Base-by-base conservation (phyloP, 2,113 vertebrate species). In the Macrotis lagotis region DNA sequence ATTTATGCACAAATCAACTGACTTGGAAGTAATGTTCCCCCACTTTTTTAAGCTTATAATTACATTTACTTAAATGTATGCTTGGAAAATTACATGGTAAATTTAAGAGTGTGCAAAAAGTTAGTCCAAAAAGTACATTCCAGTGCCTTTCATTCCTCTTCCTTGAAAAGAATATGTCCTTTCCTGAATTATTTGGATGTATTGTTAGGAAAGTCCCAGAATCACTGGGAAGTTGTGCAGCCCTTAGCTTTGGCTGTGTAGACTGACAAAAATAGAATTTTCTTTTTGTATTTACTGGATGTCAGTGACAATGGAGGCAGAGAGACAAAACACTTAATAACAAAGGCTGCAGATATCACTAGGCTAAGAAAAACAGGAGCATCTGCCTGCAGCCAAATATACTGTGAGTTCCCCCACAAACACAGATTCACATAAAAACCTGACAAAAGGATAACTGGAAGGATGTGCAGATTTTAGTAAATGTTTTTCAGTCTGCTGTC, bases 201-300 rank as follows among this genome's bases (percentile, higher is more conserved):
- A 74, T 66, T 92, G 28, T 74, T 52, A 53, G 55, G 37, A 92
- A 92, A 92, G 55, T 12, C 91, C 28, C 55, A 25, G 55, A 5
- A 66, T 50, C 22, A 66, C 91, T 66, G 48, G 74, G 25, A 83
- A 52, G 44, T 9, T 48, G 25, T n/a, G 11, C n/a, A 47, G 51
- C 51, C 90, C 44, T n/a, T n/a, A 37, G 49, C 92, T 88, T 92
- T 66, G 53, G 25, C 31, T 66, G n/a, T 31, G 44, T 74, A 88
- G n/a, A 51, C 50, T 50, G 37, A 88, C 11, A 51, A 47, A 92
- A 92, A 44, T 50, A 50, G 49, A 88, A 51, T 51, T 50, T 92
- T 52, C 4, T 48, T 89, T 96, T 96, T 89, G 51, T 8, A 37
- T 89, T 95, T 94, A 91, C 26, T 51, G 88, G 93, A n/a, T 19